Percentiles rank a stretch among this genome's conserved stretches.
phyloP scores from a whole-genome alignment of 2,888 invertebrate species.

The Teleiodes luculella region DNA sequence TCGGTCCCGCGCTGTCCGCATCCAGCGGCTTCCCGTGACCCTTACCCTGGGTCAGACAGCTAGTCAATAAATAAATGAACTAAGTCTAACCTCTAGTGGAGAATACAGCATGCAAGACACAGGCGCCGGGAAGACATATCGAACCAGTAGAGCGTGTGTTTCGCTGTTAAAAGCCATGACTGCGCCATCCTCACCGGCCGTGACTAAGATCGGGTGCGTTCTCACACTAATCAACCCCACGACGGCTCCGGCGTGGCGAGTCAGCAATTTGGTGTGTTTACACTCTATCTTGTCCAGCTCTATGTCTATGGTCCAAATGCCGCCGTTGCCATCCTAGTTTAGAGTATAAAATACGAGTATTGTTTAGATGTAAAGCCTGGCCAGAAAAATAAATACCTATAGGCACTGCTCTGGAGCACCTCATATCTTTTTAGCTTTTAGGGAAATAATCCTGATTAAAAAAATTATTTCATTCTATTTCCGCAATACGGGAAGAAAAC shows the following conservation, averaged over 20 bases:
- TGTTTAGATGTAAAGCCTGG: too few species aligned
- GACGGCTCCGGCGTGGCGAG: slow-evolving; percentile 87
- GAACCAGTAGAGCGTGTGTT: slow-evolving; percentile 77
- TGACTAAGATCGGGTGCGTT: slow-evolving; percentile 82
- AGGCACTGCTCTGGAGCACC: too few species aligned
- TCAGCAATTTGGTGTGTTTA: slow-evolving; percentile 71
- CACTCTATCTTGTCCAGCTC: slow-evolving; percentile 68
- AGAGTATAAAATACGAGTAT: too few species aligned
- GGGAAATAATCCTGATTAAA: too few species aligned
- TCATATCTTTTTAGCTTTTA: too few species aligned
- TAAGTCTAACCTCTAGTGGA: slow-evolving; percentile 79
- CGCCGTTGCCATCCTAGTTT: slow-evolving; percentile 94
- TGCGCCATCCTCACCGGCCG: slow-evolving; percentile 85
- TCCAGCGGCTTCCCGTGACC: not conserved
- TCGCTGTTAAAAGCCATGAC: slow-evolving; percentile 86
- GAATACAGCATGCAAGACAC: slow-evolving; percentile 84
- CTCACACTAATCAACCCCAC: slow-evolving; percentile 84
- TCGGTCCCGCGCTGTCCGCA: too few species aligned
- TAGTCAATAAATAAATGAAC: not conserved
- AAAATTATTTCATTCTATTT: too few species aligned
- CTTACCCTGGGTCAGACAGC: not conserved
- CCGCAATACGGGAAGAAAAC: too few species aligned
- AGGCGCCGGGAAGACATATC: slow-evolving; percentile 73
- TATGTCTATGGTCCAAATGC: slow-evolving; percentile 78
- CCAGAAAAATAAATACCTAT: too few species aligned